phyloP scores from a whole-genome alignment of 2,113 vertebrate species.

The Corynorhinus townsendii region DNA sequence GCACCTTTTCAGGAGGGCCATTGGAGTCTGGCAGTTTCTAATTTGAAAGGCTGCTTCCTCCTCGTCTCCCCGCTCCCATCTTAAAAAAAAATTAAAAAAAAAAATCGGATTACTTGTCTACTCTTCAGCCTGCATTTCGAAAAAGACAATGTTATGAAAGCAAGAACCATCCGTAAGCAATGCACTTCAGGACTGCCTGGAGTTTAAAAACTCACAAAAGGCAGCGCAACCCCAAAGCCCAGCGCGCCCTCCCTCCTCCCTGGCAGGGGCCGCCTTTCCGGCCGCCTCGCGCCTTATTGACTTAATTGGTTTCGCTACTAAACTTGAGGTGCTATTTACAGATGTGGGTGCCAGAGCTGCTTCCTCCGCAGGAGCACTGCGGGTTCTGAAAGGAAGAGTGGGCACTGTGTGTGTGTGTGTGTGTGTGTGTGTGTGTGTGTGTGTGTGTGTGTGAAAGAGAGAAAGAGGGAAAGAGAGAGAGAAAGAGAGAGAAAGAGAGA shows the following conservation, averaged over 20 bases:
- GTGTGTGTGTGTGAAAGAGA: not conserved
- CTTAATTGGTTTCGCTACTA: slow-evolving; percentile 41
- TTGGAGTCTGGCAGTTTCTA: not conserved
- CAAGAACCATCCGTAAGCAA: not conserved
- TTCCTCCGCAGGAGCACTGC: slow-evolving; percentile 7
- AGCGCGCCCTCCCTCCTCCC: not conserved
- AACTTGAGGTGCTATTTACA: slow-evolving; percentile 36
- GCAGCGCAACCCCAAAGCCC: not conserved
- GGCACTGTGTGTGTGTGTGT: slow-evolving; percentile 11
- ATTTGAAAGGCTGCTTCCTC: not conserved
- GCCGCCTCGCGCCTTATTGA: not conserved
- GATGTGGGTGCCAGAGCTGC: slow-evolving; percentile 39
- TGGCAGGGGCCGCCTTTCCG: not conserved
- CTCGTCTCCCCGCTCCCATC: not conserved
- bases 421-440: not conserved
- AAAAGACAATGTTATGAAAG: not conserved
- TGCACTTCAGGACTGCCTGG: not conserved
- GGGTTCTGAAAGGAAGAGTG: not conserved
- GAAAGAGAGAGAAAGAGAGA: no score
- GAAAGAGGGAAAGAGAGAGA: not conserved
- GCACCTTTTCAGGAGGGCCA: not conserved
- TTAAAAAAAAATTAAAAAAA: not conserved
- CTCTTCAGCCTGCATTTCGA: not conserved
- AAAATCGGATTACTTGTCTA: not conserved
- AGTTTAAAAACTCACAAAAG: not conserved